These are phyloP conservation scores for Hartigia nigra DNA, from an alignment of 2,888 invertebrate genomes.

Conservation along the genomic window DNA sequence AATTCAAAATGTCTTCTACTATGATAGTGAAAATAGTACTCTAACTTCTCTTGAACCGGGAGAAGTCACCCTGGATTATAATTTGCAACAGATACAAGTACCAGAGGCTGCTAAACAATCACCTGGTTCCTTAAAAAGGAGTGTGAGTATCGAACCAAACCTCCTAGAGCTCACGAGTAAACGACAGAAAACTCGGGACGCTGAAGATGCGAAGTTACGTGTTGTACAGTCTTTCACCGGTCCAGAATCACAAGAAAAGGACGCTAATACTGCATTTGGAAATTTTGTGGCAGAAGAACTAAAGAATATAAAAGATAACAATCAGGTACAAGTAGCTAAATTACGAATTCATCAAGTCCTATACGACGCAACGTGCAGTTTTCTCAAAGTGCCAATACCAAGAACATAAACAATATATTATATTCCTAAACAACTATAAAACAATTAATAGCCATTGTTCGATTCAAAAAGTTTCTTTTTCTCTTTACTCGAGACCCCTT, in stretches of 20 bases:
- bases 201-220: slow-evolving; percentile 15
- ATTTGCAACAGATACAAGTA: slow-evolving; percentile 15
- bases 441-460: background rate
- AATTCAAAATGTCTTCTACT: slow-evolving; percentile 22
- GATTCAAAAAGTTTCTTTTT: background rate
- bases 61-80: slow-evolving; percentile 21
- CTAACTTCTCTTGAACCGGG: slow-evolving; percentile 19
- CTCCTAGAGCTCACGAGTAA: slow-evolving; percentile 18
- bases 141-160: slow-evolving; percentile 2
- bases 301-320: slow-evolving; percentile 17
- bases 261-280: slow-evolving; percentile 16
- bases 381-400: slow-evolving; percentile 21
- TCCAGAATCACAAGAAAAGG: slow-evolving; percentile 16
- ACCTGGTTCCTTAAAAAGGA: slow-evolving; percentile 6
- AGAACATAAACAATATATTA: slow-evolving; percentile 1
- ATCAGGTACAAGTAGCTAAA: slow-evolving; percentile 18
- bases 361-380: slow-evolving; percentile 20
- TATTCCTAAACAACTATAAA: background rate
- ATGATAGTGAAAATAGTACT: slow-evolving; percentile 23
- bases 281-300: slow-evolving; percentile 19
- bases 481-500: background rate
- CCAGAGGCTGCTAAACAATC: slow-evolving; percentile 14
- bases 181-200: slow-evolving; percentile 8
- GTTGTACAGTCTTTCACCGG: slow-evolving; percentile 9
- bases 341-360: slow-evolving; percentile 22